Conservation (phyloP, 1,140 invertebrate genomes). For the Vanessa atalanta region DNA sequence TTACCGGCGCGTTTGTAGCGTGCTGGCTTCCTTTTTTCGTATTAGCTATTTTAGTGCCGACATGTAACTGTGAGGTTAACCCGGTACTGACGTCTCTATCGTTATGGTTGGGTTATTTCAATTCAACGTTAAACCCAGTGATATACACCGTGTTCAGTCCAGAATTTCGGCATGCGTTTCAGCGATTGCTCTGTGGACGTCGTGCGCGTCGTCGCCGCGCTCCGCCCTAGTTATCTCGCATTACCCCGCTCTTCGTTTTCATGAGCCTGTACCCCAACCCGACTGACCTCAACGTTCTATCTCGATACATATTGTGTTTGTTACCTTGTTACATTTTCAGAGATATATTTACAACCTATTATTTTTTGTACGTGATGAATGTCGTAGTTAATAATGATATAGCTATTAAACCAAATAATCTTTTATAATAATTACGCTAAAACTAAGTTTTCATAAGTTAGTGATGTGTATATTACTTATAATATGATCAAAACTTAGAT, state of each 20-base stretch:
- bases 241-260: slow-evolving; percentile 11
- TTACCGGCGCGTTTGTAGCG: slow-evolving; percentile 93
- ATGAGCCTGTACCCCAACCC: slow-evolving; percentile 46
- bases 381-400: slow-evolving; percentile 65
- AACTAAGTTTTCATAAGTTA: slow-evolving; percentile 31
- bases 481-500: slow-evolving; percentile 39
- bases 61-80: slow-evolving; percentile 83
- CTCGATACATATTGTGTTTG: slow-evolving; percentile 71
- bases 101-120: slow-evolving; percentile 92
- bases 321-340: slow-evolving; percentile 80
- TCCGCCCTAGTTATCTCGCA: slow-evolving; percentile 52
- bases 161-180: slow-evolving; percentile 93
- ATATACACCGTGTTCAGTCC: slow-evolving; percentile 95
- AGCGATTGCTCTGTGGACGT: slow-evolving; percentile 87
- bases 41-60: slow-evolving; percentile 90
- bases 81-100: slow-evolving; percentile 86
- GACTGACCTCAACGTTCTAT: slow-evolving; percentile 70
- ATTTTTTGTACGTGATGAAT: slow-evolving; percentile 79
- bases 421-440: slow-evolving; percentile 28
- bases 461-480: slow-evolving; percentile 19
- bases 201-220: slow-evolving; percentile 78
- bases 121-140: slow-evolving; percentile 93
- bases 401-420: slow-evolving; percentile 42
- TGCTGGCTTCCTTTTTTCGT: slow-evolving; percentile 96
- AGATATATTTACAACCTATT: slow-evolving; percentile 80